phyloP scores from a whole-genome alignment of 2,888 invertebrate species.

The Cepaea hortensis region DNA sequence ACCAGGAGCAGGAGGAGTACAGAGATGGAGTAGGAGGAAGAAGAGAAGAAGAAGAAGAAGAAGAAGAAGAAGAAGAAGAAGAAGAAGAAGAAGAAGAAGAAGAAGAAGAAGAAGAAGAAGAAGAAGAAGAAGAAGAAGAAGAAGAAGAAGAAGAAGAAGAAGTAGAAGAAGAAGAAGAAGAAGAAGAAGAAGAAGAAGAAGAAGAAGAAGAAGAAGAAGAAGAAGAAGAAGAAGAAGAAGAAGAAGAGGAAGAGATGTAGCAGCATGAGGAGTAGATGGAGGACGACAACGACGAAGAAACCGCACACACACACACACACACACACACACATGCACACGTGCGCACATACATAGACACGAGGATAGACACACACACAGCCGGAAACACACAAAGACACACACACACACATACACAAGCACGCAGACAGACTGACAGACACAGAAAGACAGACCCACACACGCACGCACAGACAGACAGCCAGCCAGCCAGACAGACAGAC shows the following conservation, averaged over 20 bases:
- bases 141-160: neutral
- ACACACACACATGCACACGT: neutral
- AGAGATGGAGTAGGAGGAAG: neutral
- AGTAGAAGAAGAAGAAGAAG: neutral
- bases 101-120: neutral
- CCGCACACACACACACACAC: neutral
- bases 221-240: neutral
- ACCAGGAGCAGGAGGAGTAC: too few relatives aligned
- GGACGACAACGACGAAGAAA: neutral
- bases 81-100: neutral
- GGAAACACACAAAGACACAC: too few relatives aligned
- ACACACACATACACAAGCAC: too few relatives aligned
- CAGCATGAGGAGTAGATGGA: neutral
- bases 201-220: neutral
- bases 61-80: neutral
- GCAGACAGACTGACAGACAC: too few relatives aligned
- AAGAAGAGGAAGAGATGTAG: neutral
- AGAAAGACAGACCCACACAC: too few relatives aligned
- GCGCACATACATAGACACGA: neutral
- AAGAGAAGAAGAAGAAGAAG: neutral
- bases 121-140: neutral
- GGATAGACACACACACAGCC: too few relatives aligned
- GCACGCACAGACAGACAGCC: too few relatives aligned
- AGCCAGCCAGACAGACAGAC: too few relatives aligned
- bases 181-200: neutral